Percentiles rank a stretch among this genome's conserved stretches.
Conservation (phyloP, 2,797 vertebrate genomes). For the Sarcoramphus papa region DNA sequence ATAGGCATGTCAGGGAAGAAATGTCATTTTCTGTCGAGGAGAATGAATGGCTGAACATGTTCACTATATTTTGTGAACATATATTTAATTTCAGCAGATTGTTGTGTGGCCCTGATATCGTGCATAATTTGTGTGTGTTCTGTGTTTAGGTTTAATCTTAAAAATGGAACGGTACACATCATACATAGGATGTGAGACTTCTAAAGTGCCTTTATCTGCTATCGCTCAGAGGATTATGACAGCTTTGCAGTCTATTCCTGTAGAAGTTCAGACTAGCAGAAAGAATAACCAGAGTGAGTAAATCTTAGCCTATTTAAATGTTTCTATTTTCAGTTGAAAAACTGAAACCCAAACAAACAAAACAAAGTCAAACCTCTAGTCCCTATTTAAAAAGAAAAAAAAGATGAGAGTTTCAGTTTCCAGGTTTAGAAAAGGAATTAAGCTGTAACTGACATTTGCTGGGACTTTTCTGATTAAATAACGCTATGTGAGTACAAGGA, state of each 20-base stretch:
- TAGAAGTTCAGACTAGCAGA: constrained; percentile 50
- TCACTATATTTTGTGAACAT: not conserved
- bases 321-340: not conserved
- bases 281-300: constrained; percentile 79
- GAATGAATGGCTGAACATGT: not conserved
- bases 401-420: not conserved
- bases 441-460: not conserved
- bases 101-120: not conserved
- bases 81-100: not conserved
- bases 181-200: constrained; percentile 69
- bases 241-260: constrained; percentile 75
- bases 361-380: not conserved
- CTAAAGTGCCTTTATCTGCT: constrained; percentile 77
- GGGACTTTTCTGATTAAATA: not conserved
- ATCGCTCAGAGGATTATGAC: constrained; percentile 82
- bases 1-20: not conserved
- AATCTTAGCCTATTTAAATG: not conserved
- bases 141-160: constrained; percentile 62
- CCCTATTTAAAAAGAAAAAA: not conserved
- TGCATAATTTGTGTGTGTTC: constrained; percentile 28
- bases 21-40: not conserved
- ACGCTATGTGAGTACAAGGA: not conserved
- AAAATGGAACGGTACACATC: constrained; percentile 74
- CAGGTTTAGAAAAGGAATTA: not conserved
- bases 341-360: not conserved